Base-by-base conservation (phyloP, 2,113 vertebrate species). In the Rhynchopsitta pachyrhyncha region DNA sequence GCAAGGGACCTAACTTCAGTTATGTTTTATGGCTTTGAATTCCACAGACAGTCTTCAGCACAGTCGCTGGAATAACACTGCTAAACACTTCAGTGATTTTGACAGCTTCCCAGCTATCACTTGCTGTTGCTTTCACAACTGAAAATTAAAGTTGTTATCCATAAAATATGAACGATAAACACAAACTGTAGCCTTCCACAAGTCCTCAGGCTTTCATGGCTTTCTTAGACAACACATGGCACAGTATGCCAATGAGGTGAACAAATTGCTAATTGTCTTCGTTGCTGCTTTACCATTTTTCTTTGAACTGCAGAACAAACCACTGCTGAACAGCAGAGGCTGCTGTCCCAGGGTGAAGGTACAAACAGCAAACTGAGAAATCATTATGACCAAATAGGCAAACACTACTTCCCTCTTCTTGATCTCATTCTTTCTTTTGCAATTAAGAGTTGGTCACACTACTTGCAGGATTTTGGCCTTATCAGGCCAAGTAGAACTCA, bases 31-130 rank as follows among this genome's bases (percentile, higher is more conserved):
- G 59, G 87, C 71, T 91, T 66, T 62, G 27, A 92, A 95, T 92
- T 88, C 82, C 90, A 92, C 59, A 80, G 84, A 76, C 4, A 91
- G 78, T 91, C 84, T 44, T 89, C 89, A 93, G 91, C 67, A 87
- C 0, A 87, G 84, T 94, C 92, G 9, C 95, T 91, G 84, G 84
- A 82, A 94, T 76, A 96, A 94, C 93, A 94, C 53, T 92, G 87
- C 92, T 95, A 86, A 96, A 96, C 90, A 93, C 95, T 95, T 93
- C 94, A 96, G 92, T 86, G 93, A 70, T 95, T 95, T 28, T 97
- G 94, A 96, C 95, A 96, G 90, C 82, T 96, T 96, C 91, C 85
- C 79, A 93, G 85, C 79, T 95, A 96, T 92, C 93, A 88, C 92
- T 97, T 93, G 87, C 82, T 79, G 27, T 81, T 88, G 55, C 85